Evolutionary conservation across 2,113 vertebrate species (phyloP).

Genomic region (Cyprinodon variegatus): DNA sequence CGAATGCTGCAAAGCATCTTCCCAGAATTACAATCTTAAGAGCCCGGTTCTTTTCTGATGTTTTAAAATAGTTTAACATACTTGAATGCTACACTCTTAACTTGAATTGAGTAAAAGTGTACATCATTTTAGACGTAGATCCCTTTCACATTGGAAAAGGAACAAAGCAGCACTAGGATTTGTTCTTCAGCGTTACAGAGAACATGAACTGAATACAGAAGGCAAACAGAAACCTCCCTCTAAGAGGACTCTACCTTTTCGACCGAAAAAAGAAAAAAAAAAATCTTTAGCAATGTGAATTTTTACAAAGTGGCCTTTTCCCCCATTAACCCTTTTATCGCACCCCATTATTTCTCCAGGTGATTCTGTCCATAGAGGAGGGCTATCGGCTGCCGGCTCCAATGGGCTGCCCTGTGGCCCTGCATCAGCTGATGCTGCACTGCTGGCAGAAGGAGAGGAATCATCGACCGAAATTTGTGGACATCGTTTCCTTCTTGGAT

Average conservation of each 20-base stretch:
- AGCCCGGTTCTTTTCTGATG: neutral
- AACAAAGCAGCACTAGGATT: neutral
- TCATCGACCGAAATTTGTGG: slow-evolving; percentile 92
- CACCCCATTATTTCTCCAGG: slow-evolving; percentile 72
- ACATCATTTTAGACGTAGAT: neutral
- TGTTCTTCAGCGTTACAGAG: neutral
- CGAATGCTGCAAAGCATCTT: too few relatives aligned
- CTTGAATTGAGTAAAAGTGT: neutral
- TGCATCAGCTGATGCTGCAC: slow-evolving; percentile 95
- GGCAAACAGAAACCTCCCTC: neutral
- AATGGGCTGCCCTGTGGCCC: slow-evolving; percentile 92
- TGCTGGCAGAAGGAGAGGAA: slow-evolving; percentile 97
- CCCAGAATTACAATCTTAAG: too few relatives aligned
- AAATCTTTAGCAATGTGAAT: neutral
- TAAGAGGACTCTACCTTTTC: slow-evolving; percentile 6
- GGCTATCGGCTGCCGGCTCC: slow-evolving; percentile 95
- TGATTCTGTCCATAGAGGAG: slow-evolving; percentile 96
- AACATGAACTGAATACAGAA: neutral
- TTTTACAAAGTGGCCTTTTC: neutral
- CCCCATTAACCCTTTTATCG: neutral
- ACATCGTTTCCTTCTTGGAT: slow-evolving; percentile 93
- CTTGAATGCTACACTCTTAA: neutral
- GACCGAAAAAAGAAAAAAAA: neutral
- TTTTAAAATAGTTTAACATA: neutral
- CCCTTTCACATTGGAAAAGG: neutral